Percentiles rank a stretch among this genome's conserved stretches.
Evolutionary conservation across 2,113 vertebrate genomes (phyloP).

Genomic region (Petrocephalus zakoni): DNA sequence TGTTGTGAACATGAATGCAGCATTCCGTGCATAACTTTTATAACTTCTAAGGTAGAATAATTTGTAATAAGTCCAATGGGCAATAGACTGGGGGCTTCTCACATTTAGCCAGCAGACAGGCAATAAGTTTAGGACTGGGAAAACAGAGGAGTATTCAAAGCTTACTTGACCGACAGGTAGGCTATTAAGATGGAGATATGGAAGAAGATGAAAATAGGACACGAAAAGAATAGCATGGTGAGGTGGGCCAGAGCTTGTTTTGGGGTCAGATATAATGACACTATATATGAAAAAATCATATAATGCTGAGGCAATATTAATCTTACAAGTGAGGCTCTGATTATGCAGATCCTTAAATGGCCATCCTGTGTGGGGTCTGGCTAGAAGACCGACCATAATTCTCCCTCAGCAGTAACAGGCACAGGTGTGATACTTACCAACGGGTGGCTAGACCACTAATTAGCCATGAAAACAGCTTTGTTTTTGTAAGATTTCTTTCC

Average conservation of each 20-base stretch:
- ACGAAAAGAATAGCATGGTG: not conserved
- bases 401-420: not conserved
- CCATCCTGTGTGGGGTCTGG: not conserved
- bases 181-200: not conserved
- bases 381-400: not conserved
- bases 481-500: not conserved
- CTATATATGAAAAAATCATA: not conserved
- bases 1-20: not conserved
- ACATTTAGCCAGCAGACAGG: constrained; percentile 14
- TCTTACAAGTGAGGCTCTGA: not conserved
- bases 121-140: not conserved
- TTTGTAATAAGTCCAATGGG: not conserved
- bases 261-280: not conserved
- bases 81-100: not conserved
- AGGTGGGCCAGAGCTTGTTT: not conserved
- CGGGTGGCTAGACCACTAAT: not conserved
- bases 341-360: not conserved
- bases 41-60: not conserved
- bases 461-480: constrained; percentile 4
- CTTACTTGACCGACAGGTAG: constrained; percentile 5
- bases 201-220: not conserved
- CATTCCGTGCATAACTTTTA: not conserved
- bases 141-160: not conserved
- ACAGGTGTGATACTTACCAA: constrained; percentile 4
- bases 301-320: not conserved